A percentile compares a stretch with the other conserved stretches of the same genome.
phyloP scores from a whole-genome alignment of 2,113 vertebrate species.

The Psilopsiagon aurifrons region DNA sequence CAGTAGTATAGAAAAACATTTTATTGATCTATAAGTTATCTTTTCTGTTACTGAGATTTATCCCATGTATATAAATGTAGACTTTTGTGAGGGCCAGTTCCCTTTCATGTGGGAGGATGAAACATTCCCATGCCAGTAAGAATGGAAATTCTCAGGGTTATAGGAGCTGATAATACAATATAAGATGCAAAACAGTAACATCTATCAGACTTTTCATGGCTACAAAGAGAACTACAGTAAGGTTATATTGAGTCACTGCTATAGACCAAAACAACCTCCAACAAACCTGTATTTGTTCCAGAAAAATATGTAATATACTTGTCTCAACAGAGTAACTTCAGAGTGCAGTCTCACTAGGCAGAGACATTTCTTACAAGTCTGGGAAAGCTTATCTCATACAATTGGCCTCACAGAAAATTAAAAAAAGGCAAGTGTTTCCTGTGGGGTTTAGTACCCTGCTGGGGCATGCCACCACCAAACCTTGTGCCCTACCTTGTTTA shows the following conservation, averaged over 20 bases:
- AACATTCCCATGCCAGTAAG: background rate
- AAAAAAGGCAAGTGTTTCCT: slow-evolving; percentile 25
- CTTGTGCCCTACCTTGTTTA: slow-evolving; percentile 31
- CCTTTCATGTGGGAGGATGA: background rate
- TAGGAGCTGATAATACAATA: background rate
- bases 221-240: background rate
- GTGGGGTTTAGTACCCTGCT: background rate
- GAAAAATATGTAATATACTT: background rate
- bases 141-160: background rate
- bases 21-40: background rate
- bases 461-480: background rate
- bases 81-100: background rate
- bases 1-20: background rate
- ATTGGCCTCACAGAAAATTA: slow-evolving; percentile 25
- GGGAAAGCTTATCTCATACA: background rate
- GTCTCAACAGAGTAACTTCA: background rate
- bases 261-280: background rate
- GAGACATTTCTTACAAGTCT: slow-evolving; percentile 7
- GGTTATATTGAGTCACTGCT: background rate
- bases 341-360: background rate
- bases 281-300: background rate
- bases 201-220: background rate
- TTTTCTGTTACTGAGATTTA: background rate
- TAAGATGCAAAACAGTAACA: background rate
- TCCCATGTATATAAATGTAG: background rate